Evolutionary conservation across 1,140 invertebrate genomes (phyloP).

Genomic region (Drosophila insularis): DNA sequence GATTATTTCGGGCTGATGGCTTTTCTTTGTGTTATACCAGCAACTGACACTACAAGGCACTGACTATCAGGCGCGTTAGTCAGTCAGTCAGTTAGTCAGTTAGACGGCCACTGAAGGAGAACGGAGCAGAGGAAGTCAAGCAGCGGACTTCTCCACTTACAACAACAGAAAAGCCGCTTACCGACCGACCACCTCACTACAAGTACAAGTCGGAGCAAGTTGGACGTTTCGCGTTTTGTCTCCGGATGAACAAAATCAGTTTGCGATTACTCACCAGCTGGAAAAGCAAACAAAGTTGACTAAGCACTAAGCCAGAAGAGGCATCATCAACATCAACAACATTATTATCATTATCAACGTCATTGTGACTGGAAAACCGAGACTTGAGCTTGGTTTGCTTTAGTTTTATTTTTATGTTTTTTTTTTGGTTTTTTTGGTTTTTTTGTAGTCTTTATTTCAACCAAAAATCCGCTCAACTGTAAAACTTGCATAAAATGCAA

Average conservation of each 20-base stretch:
- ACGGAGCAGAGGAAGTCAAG: neutral
- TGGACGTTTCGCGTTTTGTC: conserved; percentile 24
- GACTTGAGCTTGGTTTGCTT: conserved; percentile 44
- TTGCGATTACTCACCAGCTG: conserved; percentile 64
- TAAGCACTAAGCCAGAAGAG: conserved; percentile 48
- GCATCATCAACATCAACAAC: conserved; percentile 20
- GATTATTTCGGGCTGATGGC: conserved; percentile 53
- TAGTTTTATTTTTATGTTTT: conserved; percentile 13
- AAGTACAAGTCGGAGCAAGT: neutral
- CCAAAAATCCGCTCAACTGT: conserved; percentile 57
- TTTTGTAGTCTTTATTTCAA: conserved; percentile 24
- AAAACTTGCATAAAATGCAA: conserved; percentile 64
- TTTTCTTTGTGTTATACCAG: conserved; percentile 13
- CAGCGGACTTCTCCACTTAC: conserved; percentile 23
- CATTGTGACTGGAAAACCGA: conserved; percentile 23
- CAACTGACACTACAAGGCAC: conserved; percentile 54
- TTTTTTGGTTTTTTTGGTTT: conserved; percentile 1
- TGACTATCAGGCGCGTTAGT: conserved; percentile 14
- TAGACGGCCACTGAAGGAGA: conserved; percentile 1
- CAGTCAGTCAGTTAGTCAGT: conserved; percentile 18
- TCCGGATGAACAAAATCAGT: conserved; percentile 41
- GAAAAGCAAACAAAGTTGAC: conserved; percentile 54
- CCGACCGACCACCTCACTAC: conserved; percentile 14
- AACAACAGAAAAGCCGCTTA: conserved; percentile 49
- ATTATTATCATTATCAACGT: conserved; percentile 8